Base-by-base conservation (phyloP, 2,888 invertebrate genomes). In the Perdita meconis region DNA sequence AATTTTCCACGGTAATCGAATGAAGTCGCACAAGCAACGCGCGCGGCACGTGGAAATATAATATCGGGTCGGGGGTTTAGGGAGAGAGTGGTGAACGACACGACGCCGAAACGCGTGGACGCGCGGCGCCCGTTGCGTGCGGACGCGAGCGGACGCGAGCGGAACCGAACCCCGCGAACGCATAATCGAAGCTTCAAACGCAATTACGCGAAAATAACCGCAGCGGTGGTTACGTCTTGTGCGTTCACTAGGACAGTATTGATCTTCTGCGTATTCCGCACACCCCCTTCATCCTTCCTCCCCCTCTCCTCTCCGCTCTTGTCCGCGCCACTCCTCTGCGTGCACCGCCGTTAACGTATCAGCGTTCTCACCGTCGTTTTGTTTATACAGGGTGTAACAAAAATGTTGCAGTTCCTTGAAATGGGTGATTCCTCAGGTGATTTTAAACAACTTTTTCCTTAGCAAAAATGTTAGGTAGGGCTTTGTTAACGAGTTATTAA, bases 211-310 rank as follows among this genome's bases (percentile, higher is more conserved):
- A 74, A 67, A 76, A 74, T 74, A 74, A 76, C 76, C 76, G 76
- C 76, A 74, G 75, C 61, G 57, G 66, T 67, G 75, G 76, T 76
- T 76, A 67, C 75, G 61, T 76, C 76, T 76, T 76, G 75, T 76
- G 76, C 76, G 76, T 76, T 67, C 66, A 47, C 51, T 63, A 34
- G 76, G 76, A 74, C 76, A 67, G 76, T 76, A 76, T 76, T 76
- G 76, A 76, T 76, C 76, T 76, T 67, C 76, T 74, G 75, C 76
- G 76, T 67, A 63, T 67, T 67, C 67, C 75, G 51, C 75, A n/a
- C 47, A 47, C 47, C 47, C 19, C 47, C 47, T 47, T 19, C 47
- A 16, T 19, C 47, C 47, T 10, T 47, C 34, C 51, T 26, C 40
- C 60, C 10, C 5, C 6, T 13, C n/a, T 6, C n/a, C 38, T 0